Percentiles rank a stretch among this genome's conserved stretches.
Evolutionary conservation across 2,113 vertebrate genomes (phyloP).

Genomic region (Phocoena sinus): DNA sequence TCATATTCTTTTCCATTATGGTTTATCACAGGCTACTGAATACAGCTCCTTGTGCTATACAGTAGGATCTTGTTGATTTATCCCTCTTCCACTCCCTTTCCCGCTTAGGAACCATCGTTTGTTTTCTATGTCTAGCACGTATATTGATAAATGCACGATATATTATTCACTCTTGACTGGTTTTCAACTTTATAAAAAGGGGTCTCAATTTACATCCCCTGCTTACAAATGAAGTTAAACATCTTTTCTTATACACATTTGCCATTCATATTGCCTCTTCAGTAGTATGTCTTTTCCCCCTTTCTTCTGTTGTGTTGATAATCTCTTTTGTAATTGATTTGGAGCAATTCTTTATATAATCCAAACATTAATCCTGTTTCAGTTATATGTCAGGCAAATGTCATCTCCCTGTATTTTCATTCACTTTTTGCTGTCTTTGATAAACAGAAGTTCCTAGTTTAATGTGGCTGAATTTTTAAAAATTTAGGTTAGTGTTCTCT

Average conservation of each 20-base stretch:
- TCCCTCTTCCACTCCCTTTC: background rate
- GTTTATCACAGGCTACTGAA: background rate
- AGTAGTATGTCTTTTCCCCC: background rate
- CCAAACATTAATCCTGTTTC: constrained; percentile 3
- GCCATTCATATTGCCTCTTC: background rate
- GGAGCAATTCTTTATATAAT: background rate
- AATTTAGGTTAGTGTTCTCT: background rate
- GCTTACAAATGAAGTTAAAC: background rate
- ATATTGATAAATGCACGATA: background rate
- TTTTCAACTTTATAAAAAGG: background rate
- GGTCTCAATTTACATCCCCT: background rate
- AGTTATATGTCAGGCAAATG: background rate
- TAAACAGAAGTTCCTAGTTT: background rate
- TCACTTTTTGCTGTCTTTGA: background rate
- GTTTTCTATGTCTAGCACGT: background rate
- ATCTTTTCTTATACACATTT: background rate
- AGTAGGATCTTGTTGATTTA: background rate
- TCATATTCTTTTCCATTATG: background rate
- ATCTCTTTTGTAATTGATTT: background rate
- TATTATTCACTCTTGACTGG: background rate
- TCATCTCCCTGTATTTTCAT: background rate
- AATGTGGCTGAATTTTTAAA: background rate
- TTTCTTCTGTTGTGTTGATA: background rate
- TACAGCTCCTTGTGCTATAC: background rate
- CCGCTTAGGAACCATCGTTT: background rate